phyloP scores from a whole-genome alignment of 2,888 invertebrate species.

The Synanthedon tipuliformis region DNA sequence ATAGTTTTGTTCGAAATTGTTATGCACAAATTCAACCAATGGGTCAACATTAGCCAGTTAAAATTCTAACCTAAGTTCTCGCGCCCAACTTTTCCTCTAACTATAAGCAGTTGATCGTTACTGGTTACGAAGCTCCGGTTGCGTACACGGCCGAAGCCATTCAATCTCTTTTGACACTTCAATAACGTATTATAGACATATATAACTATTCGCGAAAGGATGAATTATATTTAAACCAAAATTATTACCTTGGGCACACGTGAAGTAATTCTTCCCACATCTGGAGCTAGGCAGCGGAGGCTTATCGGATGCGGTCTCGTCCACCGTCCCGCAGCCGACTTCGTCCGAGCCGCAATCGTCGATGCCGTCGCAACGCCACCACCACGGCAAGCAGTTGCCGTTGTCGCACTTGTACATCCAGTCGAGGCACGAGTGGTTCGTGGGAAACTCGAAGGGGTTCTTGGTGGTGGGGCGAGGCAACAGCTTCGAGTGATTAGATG shows the following conservation, averaged over 20 bases:
- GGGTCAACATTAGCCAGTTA: too few relatives aligned
- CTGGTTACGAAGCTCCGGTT: too few relatives aligned
- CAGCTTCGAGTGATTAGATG: constrained; percentile 30
- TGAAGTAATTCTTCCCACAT: constrained; percentile 54
- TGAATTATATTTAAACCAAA: not conserved
- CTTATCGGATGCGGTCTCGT: constrained; percentile 22
- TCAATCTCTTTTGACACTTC: too few relatives aligned
- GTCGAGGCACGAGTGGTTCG: constrained; percentile 70
- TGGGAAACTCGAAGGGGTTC: constrained; percentile 25
- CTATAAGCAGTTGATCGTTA: too few relatives aligned
- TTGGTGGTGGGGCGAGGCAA: constrained; percentile 23
- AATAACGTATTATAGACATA: too few relatives aligned
- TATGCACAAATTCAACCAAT: too few relatives aligned
- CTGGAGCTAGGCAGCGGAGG: constrained; percentile 24
- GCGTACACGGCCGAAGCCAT: too few relatives aligned
- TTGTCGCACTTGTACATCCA: constrained; percentile 85
- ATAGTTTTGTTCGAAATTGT: too few relatives aligned
- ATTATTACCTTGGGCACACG: constrained; percentile 49
- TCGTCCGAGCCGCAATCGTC: constrained; percentile 84
- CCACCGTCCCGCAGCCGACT: constrained; percentile 62
- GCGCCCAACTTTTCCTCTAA: too few relatives aligned
- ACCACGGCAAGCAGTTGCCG: constrained; percentile 78
- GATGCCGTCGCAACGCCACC: constrained; percentile 85
- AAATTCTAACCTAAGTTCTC: too few relatives aligned
- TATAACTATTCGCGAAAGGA: not conserved